Evolutionary conservation across 1,140 invertebrate genomes (phyloP), one percentile per base, ranked within the genome.

Genomic region (Monochamus saltuarius): DNA sequence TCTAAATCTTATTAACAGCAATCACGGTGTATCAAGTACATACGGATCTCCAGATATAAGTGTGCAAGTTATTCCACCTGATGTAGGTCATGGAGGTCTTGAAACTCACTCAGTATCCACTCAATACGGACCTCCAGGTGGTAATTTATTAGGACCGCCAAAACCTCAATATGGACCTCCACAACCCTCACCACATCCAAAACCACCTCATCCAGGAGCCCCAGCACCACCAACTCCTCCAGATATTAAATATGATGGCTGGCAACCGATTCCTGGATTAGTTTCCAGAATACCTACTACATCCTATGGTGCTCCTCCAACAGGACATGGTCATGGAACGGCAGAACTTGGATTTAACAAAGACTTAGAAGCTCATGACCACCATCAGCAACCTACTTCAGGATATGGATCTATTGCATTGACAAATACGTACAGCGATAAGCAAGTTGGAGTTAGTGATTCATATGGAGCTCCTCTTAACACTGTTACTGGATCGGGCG

Each of bases 201-300:
- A 74, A 46, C 82, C 82, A 19, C 82, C 83, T 10, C 82, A 83
- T 50, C 83, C 85, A 19, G 86, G 86, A 29, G 84, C 85, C n/a
- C 84, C 84, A 62, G 85, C 86, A 3, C 86, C 86, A 22, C 87
- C 87, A 11, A 88, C 87, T 7, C 87, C 86, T 8, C 87, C 87
- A 3, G 85, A 88, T 69, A 88, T 89, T 7, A 82, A 87, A 56
- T 92, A 91, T 68, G 90, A 92, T 62, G 90, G 90, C 34, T 92
- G 89, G 89, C 89, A 89, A 68, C 89, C 89, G 11, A 91, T 92
- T 42, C 84, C 88, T 34, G 88, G 88, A 36, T 76, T 82, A 16
- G 69, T 81, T 9, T 78, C 78, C 36, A 73, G 73, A 40, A 66
- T 71, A 36, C 74, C 76, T 1, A 61, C 16, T 65, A 68, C 8